Base-by-base conservation (phyloP, 2,888 invertebrate species). In the Hyposoter didymator region DNA sequence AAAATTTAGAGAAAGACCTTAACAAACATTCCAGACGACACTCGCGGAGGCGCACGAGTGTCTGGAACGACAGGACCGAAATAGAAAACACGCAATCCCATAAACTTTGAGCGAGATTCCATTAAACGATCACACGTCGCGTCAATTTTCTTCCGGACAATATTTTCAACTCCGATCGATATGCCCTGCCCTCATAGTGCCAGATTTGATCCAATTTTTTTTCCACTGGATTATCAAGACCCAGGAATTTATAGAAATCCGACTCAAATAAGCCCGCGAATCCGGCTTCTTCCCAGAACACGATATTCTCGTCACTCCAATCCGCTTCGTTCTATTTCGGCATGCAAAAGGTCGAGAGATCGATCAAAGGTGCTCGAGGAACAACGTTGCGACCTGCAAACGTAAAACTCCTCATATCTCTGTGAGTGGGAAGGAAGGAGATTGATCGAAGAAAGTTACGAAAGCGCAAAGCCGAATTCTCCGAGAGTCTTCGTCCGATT, bases 1-100 rank as follows among this genome's bases (percentile, higher is more conserved):
- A 78, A 59, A 4, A 28, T 28, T 1, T 28, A 59, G 28, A 59
- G 12, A 59, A 59, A 59, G 28, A 59, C 28, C 14, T 59, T 59
- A 59, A 59, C 28, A 59, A 59, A 59, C 59, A 59, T 59, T 28
- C 28, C 22, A 59, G 28, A 28, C 28, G 28, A 28, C 14, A 59
- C 59, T 28, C 10, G 59, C 39, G 8, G 28, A 59, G 59, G 59
- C 59, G 28, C 59, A 28, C 22, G 64, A 49, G 64, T 66, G 70
- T 70, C 78, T 70, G 47, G 35, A 47, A 47, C 70, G 22, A 59
- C 22, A 45, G 12, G 55, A 69, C 69, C n/a, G 19, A 69, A 59
- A 78, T 78, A 43, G 52, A 45, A 62, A 28, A 28, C 39, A 74
- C 17, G 52, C 12, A 35, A 62, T 47, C 17, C 45, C 12, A 39